Evolutionary conservation across 2,797 vertebrate genomes (phyloP), one percentile per base, ranked within the genome.

Genomic region (Dicrostonyx torquatus): DNA sequence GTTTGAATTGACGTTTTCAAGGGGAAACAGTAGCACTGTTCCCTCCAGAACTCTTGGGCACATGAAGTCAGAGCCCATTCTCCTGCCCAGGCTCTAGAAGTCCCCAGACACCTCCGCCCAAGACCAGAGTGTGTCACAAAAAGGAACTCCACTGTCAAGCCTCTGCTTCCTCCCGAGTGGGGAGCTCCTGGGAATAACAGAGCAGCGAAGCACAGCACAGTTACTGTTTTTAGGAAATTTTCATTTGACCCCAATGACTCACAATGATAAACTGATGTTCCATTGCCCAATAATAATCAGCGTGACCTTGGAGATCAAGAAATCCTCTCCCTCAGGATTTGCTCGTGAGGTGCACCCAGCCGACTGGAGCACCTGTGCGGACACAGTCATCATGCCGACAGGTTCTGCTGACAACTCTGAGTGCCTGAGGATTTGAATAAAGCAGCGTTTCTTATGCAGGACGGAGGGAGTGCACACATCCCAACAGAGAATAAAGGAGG

Each of bases 201-300:
- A 18, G 20, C 66, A 89, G 90, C n/a, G 79, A 48, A 29, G 48
- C 78, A 83, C 26, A 62, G 26, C 12, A 0, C 70, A 70, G 72
- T 89, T 53, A 55, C 70, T 73, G 22, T 94, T 97, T 94, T 68
- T 73, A 89, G 83, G 76, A 93, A 87, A 80, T 89, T 31, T 78
- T 70, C 40, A 45, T 87, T 93, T 96, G 91, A 80, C 80, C 20
- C 18, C 78, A 77, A 2, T 80, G 76, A 87, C 86, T 92, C 78
- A 26, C 5, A 77, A 64, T 53, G 70, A 89, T 60, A 90, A 76
- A 94, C 58, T n/a, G 15, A 82, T 70, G 45, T 91, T 68, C 75
- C 80, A 70, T 22, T 72, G 66, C n/a, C 94, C 55, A 29, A 45
- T 84, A 77, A 85, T 94, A 64, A 96, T 90, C 88, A 87, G 60